These are phyloP conservation scores for Sebastes vulpes DNA, from an alignment of 2,797 vertebrate species.

Conservation along the genomic window DNA sequence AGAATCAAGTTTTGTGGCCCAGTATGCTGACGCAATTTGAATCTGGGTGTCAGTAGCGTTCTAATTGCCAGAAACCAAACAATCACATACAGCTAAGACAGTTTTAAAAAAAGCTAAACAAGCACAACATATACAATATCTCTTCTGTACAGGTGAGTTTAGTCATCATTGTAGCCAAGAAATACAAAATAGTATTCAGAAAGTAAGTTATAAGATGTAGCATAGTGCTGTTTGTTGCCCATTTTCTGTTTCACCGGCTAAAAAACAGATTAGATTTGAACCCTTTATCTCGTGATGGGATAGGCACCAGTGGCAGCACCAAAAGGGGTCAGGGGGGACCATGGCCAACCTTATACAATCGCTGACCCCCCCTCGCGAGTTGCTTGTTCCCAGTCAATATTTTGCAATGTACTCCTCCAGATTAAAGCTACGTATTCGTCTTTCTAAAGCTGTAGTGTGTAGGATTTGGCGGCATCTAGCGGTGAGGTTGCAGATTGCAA, in stretches of 20 bases:
- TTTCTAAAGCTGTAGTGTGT: neutral
- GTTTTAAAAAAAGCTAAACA: neutral
- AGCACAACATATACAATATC: neutral
- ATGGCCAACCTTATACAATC: neutral
- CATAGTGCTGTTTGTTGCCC: neutral
- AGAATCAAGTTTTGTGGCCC: constrained; percentile 25
- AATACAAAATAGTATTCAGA: neutral
- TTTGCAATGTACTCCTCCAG: neutral
- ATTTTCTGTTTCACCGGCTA: neutral
- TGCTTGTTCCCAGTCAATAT: neutral
- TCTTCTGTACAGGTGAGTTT: neutral
- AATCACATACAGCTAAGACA: neutral
- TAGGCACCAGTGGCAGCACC: neutral
- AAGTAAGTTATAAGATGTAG: neutral
- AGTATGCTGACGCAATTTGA: constrained; percentile 12
- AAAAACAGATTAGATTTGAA: neutral
- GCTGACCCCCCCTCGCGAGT: neutral
- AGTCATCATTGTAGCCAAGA: neutral
- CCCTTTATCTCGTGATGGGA: neutral
- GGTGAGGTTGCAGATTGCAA: neutral
- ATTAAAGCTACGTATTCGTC: neutral
- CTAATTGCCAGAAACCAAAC: neutral
- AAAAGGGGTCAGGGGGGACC: fast-evolving
- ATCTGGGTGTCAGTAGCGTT: neutral
- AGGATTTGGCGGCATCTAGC: neutral